phyloP scores from a whole-genome alignment of 2,888 invertebrate species.

The Psylliodes chrysocephalus region DNA sequence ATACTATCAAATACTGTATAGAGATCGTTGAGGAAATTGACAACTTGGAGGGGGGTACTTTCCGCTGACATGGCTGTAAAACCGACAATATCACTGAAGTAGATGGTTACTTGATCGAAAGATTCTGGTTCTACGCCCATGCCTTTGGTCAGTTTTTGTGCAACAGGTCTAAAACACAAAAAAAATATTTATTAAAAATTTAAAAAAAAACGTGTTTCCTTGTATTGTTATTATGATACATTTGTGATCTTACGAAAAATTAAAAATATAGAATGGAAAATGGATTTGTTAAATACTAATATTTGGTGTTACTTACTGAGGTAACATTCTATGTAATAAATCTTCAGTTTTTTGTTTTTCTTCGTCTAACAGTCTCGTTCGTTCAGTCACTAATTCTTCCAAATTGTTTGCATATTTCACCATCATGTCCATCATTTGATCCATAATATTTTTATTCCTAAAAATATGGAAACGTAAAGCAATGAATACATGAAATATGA shows the following conservation, averaged over 20 bases:
- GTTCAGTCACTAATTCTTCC: conserved; percentile 92
- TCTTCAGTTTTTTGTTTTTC: conserved; percentile 95
- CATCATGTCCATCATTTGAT: conserved; percentile 99
- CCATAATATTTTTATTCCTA: conserved; percentile 91
- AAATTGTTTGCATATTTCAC: conserved; percentile 95
- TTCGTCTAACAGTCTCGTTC: conserved; percentile 88
- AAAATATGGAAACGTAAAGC: too few species aligned
- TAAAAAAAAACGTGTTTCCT: neutral
- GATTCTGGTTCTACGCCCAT: conserved; percentile 93
- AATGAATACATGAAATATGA: too few species aligned
- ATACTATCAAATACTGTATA: conserved; percentile 97
- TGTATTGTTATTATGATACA: too few species aligned
- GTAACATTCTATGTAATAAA: conserved; percentile 92
- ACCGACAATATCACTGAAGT: conserved; percentile 97
- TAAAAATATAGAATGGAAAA: too few species aligned
- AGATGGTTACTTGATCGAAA: conserved; percentile 93
- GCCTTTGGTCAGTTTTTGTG: conserved; percentile 86
- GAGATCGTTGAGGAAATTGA: conserved; percentile 96
- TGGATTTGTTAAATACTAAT: too few species aligned
- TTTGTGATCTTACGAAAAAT: too few species aligned
- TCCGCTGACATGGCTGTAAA: conserved; percentile 96
- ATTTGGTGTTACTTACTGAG: conserved; percentile 76
- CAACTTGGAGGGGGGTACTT: conserved; percentile 88
- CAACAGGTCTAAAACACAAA: conserved; percentile 92
- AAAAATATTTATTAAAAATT: conserved; percentile 45